These are phyloP conservation scores for Eristalis tenax DNA, from an alignment of 2,888 invertebrate species.

Conservation along the genomic window DNA sequence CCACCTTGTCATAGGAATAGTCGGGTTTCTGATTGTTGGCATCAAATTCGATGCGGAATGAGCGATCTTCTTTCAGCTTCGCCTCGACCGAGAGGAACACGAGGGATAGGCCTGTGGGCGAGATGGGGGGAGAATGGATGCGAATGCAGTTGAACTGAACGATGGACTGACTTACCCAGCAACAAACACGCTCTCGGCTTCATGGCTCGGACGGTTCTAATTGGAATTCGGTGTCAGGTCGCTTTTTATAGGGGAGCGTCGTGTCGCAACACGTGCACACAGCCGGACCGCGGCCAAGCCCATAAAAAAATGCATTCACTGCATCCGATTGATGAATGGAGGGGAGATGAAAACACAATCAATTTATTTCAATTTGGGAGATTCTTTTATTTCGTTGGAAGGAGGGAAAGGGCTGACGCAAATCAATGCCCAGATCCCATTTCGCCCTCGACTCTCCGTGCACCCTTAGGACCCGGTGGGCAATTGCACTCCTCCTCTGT, in stretches of 20 bases:
- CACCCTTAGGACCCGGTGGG: constrained; percentile 33
- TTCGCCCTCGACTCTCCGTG: constrained; percentile 1
- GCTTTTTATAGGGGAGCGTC: constrained; percentile 3
- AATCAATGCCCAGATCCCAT: not conserved
- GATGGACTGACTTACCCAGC: constrained; percentile 24
- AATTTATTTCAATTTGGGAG: not conserved
- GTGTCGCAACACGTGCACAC: not conserved
- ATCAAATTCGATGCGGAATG: not conserved
- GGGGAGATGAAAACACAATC: not conserved
- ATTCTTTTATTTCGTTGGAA: not conserved
- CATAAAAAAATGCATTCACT: not conserved
- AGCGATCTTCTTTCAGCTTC: not conserved
- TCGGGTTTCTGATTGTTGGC: not conserved
- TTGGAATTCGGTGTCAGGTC: not conserved
- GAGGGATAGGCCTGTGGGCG: not conserved
- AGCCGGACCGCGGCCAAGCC: not conserved
- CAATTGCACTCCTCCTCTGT: constrained; percentile 24
- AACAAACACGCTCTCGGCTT: constrained; percentile 21
- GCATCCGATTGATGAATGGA: not conserved
- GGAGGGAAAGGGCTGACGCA: not conserved
- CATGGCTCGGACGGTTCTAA: constrained; percentile 19
- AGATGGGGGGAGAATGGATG: not conserved
- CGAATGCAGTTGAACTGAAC: not conserved
- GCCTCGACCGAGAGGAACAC: not conserved
- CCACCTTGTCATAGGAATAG: not conserved